Percentiles rank a stretch among this genome's conserved stretches.
These are phyloP conservation scores for Lithophane ornitopus DNA, from an alignment of 2,888 invertebrate genomes.

Conservation along the genomic window DNA sequence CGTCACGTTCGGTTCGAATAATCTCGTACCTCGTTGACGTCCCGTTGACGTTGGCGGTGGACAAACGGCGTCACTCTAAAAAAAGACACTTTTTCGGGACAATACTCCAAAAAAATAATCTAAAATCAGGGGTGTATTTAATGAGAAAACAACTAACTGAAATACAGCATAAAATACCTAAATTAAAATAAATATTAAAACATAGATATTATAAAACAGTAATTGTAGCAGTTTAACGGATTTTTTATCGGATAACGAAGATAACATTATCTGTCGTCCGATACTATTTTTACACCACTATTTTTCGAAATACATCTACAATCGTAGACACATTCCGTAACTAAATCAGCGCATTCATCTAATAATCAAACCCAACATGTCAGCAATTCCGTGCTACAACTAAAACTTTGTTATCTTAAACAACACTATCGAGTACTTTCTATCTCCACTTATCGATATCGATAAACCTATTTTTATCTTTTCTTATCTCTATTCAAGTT, in stretches of 20 bases:
- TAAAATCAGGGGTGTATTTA: not conserved
- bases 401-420: conserved; percentile 46
- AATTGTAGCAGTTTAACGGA: not conserved
- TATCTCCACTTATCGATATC: conserved; percentile 42
- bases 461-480: conserved; percentile 54
- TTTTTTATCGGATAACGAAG: not conserved
- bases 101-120: not conserved
- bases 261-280: conserved; percentile 7
- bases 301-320: not conserved
- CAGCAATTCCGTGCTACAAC: conserved; percentile 36
- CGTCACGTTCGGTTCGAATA: not conserved
- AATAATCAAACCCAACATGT: not conserved
- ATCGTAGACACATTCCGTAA: not conserved
- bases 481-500: conserved; percentile 62
- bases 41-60: not conserved
- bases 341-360: conserved; percentile 11
- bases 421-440: conserved; percentile 42
- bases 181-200: not conserved
- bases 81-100: too few relatives aligned
- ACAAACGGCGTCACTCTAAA: not conserved
- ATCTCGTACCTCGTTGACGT: not conserved
- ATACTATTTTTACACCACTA: conserved; percentile 10
- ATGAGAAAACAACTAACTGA: not conserved
- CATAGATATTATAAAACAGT: not conserved
- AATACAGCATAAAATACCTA: not conserved